Percentiles rank a stretch among this genome's conserved stretches.
Conservation (phyloP, 2,888 invertebrate species). For the Tromatobia lineatoria region DNA sequence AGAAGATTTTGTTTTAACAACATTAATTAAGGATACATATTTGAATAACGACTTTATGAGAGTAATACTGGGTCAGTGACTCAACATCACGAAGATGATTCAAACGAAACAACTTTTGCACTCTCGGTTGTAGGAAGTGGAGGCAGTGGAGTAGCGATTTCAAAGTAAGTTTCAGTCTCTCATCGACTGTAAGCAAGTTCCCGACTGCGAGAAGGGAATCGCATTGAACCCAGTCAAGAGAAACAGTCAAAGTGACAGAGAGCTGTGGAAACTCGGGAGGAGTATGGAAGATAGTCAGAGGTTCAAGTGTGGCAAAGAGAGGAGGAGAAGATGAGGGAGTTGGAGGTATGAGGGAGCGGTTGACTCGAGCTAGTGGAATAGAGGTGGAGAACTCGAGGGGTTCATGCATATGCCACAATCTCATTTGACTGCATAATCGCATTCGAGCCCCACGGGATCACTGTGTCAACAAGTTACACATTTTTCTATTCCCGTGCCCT, state of each 20-base stretch:
- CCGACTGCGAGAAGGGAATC: slow-evolving; percentile 56
- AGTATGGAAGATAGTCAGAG: slow-evolving; percentile 28
- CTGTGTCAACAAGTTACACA: slow-evolving; percentile 84
- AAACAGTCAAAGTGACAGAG: slow-evolving; percentile 64
- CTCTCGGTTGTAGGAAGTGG: background rate
- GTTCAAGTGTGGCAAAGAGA: slow-evolving; percentile 32
- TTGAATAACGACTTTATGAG: slow-evolving; percentile 22
- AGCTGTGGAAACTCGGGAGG: slow-evolving; percentile 49
- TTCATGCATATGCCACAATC: slow-evolving; percentile 85
- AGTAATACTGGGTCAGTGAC: slow-evolving; percentile 5
- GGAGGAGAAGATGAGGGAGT: background rate
- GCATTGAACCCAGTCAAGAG: slow-evolving; percentile 46
- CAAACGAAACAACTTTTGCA: slow-evolving; percentile 41
- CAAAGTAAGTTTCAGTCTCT: slow-evolving; percentile 56
- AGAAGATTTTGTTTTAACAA: background rate
- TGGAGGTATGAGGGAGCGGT: slow-evolving; percentile 55
- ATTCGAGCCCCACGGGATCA: slow-evolving; percentile 81
- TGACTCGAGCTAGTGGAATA: slow-evolving; percentile 58
- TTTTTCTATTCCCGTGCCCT: slow-evolving; percentile 76
- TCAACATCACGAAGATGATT: slow-evolving; percentile 15
- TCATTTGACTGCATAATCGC: slow-evolving; percentile 85
- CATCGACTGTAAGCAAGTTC: slow-evolving; percentile 61
- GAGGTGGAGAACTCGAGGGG: slow-evolving; percentile 64
- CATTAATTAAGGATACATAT: slow-evolving; percentile 2
- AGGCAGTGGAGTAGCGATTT: slow-evolving; percentile 33